Conservation (phyloP, 2,888 invertebrate genomes). For the Nephrotoma guestfalica region DNA sequence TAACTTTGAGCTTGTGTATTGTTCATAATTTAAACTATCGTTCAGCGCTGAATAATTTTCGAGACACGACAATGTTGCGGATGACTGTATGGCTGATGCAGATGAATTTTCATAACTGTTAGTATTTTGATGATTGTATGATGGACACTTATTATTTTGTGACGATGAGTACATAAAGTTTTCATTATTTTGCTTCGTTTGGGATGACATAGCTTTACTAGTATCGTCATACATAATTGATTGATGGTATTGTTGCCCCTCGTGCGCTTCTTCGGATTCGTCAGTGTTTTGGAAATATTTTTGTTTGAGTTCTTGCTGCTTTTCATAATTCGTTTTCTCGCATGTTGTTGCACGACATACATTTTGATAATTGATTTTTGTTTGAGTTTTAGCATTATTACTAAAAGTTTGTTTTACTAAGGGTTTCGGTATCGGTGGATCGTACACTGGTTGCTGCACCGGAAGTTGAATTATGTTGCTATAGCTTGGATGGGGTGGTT, state of each 20-base stretch:
- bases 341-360: not conserved
- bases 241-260: not conserved
- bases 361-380: not conserved
- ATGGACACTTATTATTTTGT: not conserved
- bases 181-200: not conserved
- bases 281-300: not conserved
- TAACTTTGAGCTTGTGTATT: not conserved
- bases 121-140: not conserved
- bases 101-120: not conserved
- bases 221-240: not conserved
- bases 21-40: not conserved
- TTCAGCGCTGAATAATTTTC: not conserved
- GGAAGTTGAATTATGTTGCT: constrained; percentile 19
- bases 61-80: not conserved
- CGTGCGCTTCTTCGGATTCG: not conserved
- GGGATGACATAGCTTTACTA: not conserved
- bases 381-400: not conserved
- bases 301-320: not conserved
- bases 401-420: not conserved
- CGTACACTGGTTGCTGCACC: not conserved
- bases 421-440: not conserved
- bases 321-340: not conserved
- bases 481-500: constrained; percentile 2
- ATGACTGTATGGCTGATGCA: not conserved
- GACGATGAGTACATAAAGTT: not conserved